Evolutionary conservation across 2,113 vertebrate species (phyloP), one percentile per base, ranked within the genome.

Genomic region (Heterocephalus glaber): DNA sequence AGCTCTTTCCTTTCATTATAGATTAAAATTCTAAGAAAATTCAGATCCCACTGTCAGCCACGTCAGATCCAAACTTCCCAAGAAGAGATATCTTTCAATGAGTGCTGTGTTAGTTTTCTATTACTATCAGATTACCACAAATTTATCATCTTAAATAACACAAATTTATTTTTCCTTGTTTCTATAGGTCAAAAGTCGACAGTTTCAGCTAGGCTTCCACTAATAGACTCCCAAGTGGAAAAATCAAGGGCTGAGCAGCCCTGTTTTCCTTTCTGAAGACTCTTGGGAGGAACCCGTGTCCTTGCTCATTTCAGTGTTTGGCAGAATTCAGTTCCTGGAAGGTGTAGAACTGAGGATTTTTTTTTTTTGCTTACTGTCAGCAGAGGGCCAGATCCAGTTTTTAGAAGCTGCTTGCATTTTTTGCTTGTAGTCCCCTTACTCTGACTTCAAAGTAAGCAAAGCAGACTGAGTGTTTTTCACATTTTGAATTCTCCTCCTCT

Each of bases 381-480:
- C 30, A 19, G 16, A 81, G 68, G 26, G 52, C 12, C 33, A 11
- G 47, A 54, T 3, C 49, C 68, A 77, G 16, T 49, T 77, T 88
- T 22, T n/a, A 76, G 54, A 79, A 77, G 33, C 52, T 9, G 20
- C 24, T 22, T 52, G 1, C 16, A 61, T 81, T 63, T 49, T 61
- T 92, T 26, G 56, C 28, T 72, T 7, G 14, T 68, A 74, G 7
- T 1, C 11, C 10, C 47, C 58, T 87, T 38, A 20, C 9, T 92
- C 63, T 54, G 49, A 81, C 49, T 95, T 95, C 49, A 79, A 26
- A 84, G 44, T 92, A 33, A 90, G 52, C 54, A 87, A 79, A 52
- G 8, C 30, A 90, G 9, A 1, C 60, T 9, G 24, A 68, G 35
- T 76, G 12, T 41, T 82, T 41, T 7, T 81, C 22, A 52, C 8